A percentile compares a stretch with the other conserved stretches of the same genome.
Conservation (phyloP, 2,888 invertebrate species). For the Cheilosia impressa region DNA sequence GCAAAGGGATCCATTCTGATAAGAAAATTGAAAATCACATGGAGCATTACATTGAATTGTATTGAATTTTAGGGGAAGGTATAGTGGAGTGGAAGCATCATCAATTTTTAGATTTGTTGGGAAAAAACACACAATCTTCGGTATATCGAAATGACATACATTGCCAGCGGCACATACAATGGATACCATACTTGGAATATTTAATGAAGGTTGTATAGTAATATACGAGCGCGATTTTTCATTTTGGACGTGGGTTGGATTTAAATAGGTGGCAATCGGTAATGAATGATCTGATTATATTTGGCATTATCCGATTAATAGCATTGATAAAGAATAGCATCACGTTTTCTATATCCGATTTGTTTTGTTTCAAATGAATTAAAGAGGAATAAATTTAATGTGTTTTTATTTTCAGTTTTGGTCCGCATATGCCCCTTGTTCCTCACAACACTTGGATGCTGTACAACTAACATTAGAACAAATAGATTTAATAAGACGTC, state of each 20-base stretch:
- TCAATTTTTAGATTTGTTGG: constrained; percentile 36
- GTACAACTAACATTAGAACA: constrained; percentile 93
- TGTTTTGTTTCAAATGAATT: no score
- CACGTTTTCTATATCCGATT: not conserved
- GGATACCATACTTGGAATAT: constrained; percentile 36
- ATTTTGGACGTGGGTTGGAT: constrained; percentile 42
- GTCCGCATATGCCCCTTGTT: constrained; percentile 94
- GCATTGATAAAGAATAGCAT: not conserved
- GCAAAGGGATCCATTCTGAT: constrained; percentile 37
- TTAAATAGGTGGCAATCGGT: constrained; percentile 8
- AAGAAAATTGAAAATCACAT: constrained; percentile 59
- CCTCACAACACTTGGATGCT: constrained; percentile 92
- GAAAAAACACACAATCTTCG: constrained; percentile 20
- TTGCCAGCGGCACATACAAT: constrained; percentile 2
- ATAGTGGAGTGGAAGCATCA: constrained; percentile 1
- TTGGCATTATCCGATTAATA: constrained; percentile 8
- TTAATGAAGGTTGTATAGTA: constrained; percentile 36
- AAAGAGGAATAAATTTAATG: no score
- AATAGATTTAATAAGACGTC: constrained; percentile 92
- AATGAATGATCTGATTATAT: constrained; percentile 35
- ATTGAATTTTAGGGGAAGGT: constrained; percentile 19
- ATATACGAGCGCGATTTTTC: constrained; percentile 34
- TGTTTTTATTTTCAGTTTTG: constrained; percentile 87
- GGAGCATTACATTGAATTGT: constrained; percentile 47
- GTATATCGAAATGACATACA: constrained; percentile 1